Evolutionary conservation across 2,113 vertebrate species (phyloP).

Genomic region (Vidua chalybeata): DNA sequence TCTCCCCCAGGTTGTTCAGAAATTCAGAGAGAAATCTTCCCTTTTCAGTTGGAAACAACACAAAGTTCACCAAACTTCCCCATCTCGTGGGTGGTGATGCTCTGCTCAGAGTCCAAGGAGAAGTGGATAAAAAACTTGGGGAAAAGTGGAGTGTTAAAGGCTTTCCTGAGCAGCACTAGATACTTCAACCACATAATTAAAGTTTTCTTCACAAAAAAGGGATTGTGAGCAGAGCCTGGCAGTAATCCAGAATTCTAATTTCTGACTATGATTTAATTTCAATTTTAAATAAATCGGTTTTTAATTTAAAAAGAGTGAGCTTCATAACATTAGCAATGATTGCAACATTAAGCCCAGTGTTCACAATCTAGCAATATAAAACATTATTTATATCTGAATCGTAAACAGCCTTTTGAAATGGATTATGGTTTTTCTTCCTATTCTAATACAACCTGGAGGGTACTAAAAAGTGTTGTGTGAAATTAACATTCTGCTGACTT

Average conservation of each 20-base stretch:
- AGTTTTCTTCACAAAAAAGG: conserved; percentile 84
- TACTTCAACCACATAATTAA: conserved; percentile 86
- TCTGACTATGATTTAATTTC: conserved; percentile 98
- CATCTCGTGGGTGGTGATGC: background rate
- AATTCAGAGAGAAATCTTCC: background rate
- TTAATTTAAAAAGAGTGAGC: conserved; percentile 99
- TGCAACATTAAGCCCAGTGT: conserved; percentile 89
- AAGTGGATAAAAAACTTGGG: conserved; percentile 37
- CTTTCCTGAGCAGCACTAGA: conserved; percentile 69
- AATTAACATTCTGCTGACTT: conserved; percentile 96
- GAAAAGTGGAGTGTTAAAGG: conserved; percentile 41
- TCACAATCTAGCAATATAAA: conserved; percentile 90
- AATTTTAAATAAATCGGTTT: conserved; percentile 99
- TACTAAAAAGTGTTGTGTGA: conserved; percentile 93
- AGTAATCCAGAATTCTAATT: conserved; percentile 97
- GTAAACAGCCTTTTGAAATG: conserved; percentile 92
- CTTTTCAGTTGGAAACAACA: background rate
- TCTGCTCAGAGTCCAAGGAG: background rate
- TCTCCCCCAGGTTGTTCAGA: background rate
- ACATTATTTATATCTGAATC: conserved; percentile 87
- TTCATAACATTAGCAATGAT: conserved; percentile 88
- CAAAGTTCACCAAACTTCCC: conserved; percentile 33
- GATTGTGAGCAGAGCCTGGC: conserved; percentile 85
- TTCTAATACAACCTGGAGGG: conserved; percentile 93
- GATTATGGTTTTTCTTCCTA: conserved; percentile 85